Evolutionary conservation across 2,113 vertebrate species (phyloP).

Genomic region (Sylvilagus bachmani): DNA sequence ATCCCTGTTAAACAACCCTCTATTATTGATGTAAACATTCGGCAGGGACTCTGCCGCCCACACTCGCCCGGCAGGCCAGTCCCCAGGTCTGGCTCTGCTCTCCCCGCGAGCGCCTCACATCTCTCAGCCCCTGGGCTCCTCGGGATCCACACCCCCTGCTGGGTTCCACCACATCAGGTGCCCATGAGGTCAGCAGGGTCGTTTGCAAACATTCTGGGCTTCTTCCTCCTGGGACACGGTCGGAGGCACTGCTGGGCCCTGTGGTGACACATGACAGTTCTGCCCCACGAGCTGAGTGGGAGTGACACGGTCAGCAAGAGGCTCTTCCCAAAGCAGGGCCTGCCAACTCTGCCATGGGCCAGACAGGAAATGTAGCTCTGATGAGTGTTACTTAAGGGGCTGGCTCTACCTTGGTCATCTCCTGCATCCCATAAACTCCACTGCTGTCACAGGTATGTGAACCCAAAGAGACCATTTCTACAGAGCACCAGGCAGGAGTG

Average conservation of each 20-base stretch:
- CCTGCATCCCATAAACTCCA: not conserved
- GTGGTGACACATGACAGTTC: not conserved
- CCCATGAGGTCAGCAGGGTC: not conserved
- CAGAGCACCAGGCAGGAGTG: not conserved
- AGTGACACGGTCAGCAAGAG: not conserved
- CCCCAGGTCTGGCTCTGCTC: not conserved
- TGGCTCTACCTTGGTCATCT: not conserved
- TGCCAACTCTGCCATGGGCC: not conserved
- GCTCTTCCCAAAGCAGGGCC: not conserved
- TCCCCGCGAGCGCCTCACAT: not conserved
- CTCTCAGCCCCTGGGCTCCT: not conserved
- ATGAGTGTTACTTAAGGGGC: no score
- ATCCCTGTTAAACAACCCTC: conserved; percentile 76
- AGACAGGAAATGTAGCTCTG: not conserved
- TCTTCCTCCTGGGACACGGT: not conserved
- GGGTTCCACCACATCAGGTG: not conserved
- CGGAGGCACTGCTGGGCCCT: not conserved
- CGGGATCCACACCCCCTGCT: not conserved
- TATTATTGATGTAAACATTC: conserved; percentile 80
- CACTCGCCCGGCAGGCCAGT: conserved; percentile 59
- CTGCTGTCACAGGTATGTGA: not conserved
- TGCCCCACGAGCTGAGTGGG: not conserved
- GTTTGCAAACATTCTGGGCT: not conserved
- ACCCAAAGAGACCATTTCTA: not conserved
- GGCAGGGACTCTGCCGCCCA: conserved; percentile 52